Evolutionary conservation across 1,140 invertebrate species (phyloP).

Genomic region (Coptotermes formosanus): DNA sequence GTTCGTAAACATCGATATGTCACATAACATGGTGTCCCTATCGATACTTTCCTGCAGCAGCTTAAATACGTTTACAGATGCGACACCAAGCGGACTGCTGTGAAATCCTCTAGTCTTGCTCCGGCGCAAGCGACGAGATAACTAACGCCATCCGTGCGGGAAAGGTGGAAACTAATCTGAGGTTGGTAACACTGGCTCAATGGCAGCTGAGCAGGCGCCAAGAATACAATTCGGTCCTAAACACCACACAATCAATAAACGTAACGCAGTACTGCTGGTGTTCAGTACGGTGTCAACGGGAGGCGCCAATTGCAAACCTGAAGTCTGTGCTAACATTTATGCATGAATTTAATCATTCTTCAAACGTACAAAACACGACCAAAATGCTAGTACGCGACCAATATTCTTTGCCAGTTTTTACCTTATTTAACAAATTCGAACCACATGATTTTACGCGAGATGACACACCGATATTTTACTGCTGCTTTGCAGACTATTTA

Average conservation of each 20-base stretch:
- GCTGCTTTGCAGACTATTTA: too few relatives aligned
- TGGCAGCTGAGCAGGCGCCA: not conserved
- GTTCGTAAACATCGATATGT: too few relatives aligned
- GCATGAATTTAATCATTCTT: too few relatives aligned
- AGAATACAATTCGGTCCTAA: not conserved
- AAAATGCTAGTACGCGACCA: too few relatives aligned
- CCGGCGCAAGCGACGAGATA: not conserved
- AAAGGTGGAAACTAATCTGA: not conserved
- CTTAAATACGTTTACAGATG: not conserved
- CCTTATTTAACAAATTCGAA: too few relatives aligned
- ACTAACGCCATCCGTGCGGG: not conserved
- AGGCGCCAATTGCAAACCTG: not conserved
- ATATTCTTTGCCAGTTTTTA: too few relatives aligned
- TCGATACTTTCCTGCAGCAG: too few relatives aligned
- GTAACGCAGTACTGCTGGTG: not conserved
- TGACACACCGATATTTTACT: too few relatives aligned
- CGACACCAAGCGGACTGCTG: not conserved
- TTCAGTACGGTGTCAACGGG: not conserved
- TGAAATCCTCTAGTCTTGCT: not conserved
- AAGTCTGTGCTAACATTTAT: too few relatives aligned
- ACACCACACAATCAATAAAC: not conserved
- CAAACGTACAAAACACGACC: too few relatives aligned
- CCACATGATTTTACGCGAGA: too few relatives aligned
- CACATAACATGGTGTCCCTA: too few relatives aligned
- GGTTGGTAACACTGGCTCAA: not conserved